A percentile compares a stretch with the other conserved stretches of the same genome.
These are phyloP conservation scores for Cetonia aurata DNA, from an alignment of 2,888 invertebrate species.

Conservation along the genomic window DNA sequence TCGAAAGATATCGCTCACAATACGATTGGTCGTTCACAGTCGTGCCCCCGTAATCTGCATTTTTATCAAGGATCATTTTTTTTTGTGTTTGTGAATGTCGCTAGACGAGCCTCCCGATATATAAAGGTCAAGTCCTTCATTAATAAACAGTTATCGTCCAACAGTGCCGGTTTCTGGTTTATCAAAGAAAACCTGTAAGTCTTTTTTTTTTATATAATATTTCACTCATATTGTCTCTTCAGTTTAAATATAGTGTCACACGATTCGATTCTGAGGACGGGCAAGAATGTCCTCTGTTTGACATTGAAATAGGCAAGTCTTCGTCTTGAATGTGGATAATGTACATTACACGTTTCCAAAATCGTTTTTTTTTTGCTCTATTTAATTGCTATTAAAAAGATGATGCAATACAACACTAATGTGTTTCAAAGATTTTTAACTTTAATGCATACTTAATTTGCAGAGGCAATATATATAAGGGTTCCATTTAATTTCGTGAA, in stretches of 20 bases:
- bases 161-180: background rate
- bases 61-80: constrained; percentile 31
- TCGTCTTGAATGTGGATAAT: no score
- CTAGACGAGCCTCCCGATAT: constrained; percentile 4
- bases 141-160: background rate
- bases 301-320: background rate
- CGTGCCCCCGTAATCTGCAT: constrained; percentile 33
- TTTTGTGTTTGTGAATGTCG: constrained; percentile 13
- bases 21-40: constrained; percentile 13
- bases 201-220: no score
- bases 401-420: no score
- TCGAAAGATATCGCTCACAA: background rate
- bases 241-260: background rate
- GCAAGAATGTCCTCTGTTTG: background rate
- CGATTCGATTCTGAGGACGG: background rate
- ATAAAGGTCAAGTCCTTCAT: constrained; percentile 19
- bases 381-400: no score
- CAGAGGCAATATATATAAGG: no score
- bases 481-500: no score
- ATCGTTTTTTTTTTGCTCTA: no score
- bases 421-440: no score
- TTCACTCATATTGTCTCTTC: background rate
- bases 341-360: no score
- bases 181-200: background rate
- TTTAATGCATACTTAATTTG: no score